These are phyloP conservation scores for Napeogenes inachia DNA, from an alignment of 2,888 invertebrate species.

Conservation along the genomic window DNA sequence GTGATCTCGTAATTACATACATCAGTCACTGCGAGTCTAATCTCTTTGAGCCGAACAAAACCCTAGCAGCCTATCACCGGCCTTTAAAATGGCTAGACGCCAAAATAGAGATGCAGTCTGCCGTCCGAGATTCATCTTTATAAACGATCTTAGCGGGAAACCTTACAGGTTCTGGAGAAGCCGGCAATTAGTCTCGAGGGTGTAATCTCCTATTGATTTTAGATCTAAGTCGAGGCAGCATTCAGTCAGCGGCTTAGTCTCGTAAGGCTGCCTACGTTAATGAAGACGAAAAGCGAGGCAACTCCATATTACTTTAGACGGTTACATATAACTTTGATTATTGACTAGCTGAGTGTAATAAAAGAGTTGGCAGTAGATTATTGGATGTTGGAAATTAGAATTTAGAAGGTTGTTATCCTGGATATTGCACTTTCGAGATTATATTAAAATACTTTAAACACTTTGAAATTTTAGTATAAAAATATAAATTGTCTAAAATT, in stretches of 20 bases:
- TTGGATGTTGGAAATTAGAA: not conserved
- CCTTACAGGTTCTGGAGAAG: constrained; percentile 17
- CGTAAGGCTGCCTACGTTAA: constrained; percentile 28
- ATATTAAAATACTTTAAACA: too few relatives aligned
- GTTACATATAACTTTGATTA: not conserved
- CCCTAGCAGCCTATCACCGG: constrained; percentile 3
- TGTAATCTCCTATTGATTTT: constrained; percentile 33
- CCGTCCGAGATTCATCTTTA: constrained; percentile 12
- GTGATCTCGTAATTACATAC: not conserved
- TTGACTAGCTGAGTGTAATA: not conserved
- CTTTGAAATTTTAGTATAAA: too few relatives aligned
- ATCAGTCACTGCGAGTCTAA: not conserved
- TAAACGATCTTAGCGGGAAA: constrained; percentile 16
- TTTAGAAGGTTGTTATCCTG: too few relatives aligned
- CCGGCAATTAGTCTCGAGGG: constrained; percentile 30
- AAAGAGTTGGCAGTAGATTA: not conserved
- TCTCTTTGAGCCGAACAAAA: not conserved
- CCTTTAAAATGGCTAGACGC: constrained; percentile 5
- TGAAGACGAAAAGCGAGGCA: constrained; percentile 25
- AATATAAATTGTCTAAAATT: too few relatives aligned
- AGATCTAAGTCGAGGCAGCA: constrained; percentile 24
- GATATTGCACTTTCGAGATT: too few relatives aligned
- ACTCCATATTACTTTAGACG: not conserved
- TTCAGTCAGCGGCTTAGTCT: constrained; percentile 28
- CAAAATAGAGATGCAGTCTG: constrained; percentile 2